A percentile compares a stretch with the other conserved stretches of the same genome.
These are phyloP conservation scores for Leptopilina drosophilae DNA, from an alignment of 2,888 invertebrate genomes.

Conservation along the genomic window DNA sequence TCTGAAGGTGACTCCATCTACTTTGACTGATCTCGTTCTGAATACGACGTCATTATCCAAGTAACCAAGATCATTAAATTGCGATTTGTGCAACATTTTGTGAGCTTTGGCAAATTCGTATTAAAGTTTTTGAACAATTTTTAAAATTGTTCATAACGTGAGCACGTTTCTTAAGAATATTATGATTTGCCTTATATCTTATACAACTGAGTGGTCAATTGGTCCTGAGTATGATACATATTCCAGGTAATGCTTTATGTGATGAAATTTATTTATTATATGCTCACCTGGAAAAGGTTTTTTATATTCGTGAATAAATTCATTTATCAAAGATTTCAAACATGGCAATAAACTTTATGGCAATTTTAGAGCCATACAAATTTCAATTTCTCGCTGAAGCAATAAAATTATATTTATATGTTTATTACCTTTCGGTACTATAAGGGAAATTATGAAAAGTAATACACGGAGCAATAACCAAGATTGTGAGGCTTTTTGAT, in stretches of 20 bases:
- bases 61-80: neutral
- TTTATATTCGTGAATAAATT: conserved; percentile 46
- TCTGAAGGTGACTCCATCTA: neutral
- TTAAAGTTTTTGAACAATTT: neutral
- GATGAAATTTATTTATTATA: conserved; percentile 58
- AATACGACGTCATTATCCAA: neutral
- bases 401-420: conserved; percentile 43
- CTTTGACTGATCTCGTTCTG: neutral
- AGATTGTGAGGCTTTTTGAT: conserved; percentile 53
- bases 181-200: neutral
- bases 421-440: conserved; percentile 44
- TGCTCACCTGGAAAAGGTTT: conserved; percentile 50
- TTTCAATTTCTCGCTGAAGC: conserved; percentile 46
- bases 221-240: conserved; percentile 55
- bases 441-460: conserved; percentile 50
- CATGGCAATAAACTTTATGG: conserved; percentile 41
- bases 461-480: conserved; percentile 49
- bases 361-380: conserved; percentile 47
- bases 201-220: conserved; percentile 20
- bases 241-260: conserved; percentile 52
- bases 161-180: neutral
- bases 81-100: neutral
- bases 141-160: neutral
- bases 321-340: conserved; percentile 46
- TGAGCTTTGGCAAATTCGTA: neutral